Base-by-base conservation (phyloP, 1,140 invertebrate genomes). In the Drosophila seguyi region DNA sequence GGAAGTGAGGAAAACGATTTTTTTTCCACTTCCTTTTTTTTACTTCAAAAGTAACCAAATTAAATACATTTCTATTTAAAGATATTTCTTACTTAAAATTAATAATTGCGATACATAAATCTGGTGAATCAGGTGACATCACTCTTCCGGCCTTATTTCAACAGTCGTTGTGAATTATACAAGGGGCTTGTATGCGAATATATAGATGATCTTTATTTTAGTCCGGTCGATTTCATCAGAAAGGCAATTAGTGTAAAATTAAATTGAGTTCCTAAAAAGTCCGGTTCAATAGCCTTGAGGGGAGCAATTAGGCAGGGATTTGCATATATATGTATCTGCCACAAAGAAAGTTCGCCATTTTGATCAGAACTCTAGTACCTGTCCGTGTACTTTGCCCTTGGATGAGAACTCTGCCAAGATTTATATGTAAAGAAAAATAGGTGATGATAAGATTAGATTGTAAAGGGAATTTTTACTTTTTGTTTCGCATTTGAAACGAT, bases 381-480 rank as follows among this genome's bases (percentile, higher is more conserved):
- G 38, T 38, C 52, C 16, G 25, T 27, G 56, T 52, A 65, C 45
- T 68, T 60, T 68, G 39, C 52, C 41, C 52, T 74, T 44, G 29
- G 27, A 36, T 27, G 16, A 53, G n/a, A 38, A 25, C 39, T 53
- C 52, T 53, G 45, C 25, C n/a, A 65, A 75, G 74, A 75, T 75
- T 67, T 77, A 68, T 68, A 55, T 77, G 48, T 75, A 65, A 60
- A 34, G 20, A 20, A 34, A 67, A 48, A 27, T 31, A 18, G 34
- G 38, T 25, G n/a, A 38, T 36, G 62, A 67, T 62, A 38, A 81
- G 82, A 84, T 86, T 68, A 86, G 83, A 87, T 86, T 79, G 52
- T 62, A 62, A 53, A 59, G 39, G 50, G 66, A 79, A 61, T 66
- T 86, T 82, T 66, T 41, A 16, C 29, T 13, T 38, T 57, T 44